These are phyloP conservation scores for Merluccius polli DNA, from an alignment of 2,797 vertebrate species.

Conservation along the genomic window DNA sequence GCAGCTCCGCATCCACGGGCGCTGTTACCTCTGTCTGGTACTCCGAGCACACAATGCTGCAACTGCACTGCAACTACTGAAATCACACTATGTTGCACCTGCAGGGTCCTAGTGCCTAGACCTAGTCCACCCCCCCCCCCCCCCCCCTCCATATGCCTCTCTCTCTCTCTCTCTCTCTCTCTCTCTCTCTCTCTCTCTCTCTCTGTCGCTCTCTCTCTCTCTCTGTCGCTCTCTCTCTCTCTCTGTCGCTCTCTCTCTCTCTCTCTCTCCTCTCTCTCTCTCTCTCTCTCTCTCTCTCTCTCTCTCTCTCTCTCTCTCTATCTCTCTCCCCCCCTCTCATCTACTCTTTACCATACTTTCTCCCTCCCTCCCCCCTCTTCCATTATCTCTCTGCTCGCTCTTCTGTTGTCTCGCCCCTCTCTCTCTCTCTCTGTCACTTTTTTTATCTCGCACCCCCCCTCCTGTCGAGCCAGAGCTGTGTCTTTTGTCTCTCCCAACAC, in stretches of 20 bases:
- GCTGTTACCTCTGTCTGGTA: neutral
- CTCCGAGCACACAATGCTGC: constrained; percentile 1
- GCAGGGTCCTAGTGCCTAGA: constrained; percentile 77
- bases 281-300: neutral
- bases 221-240: neutral
- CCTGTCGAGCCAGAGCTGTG: neutral
- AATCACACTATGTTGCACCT: constrained; percentile 52
- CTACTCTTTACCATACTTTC: neutral
- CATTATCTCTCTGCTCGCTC: neutral
- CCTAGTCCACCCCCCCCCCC: neutral
- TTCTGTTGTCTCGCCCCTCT: neutral
- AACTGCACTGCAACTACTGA: constrained; percentile 43
- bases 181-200: constrained; percentile 4
- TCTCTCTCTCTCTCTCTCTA: neutral
- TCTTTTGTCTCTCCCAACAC: neutral
- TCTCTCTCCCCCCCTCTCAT: neutral
- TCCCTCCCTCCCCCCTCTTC: neutral
- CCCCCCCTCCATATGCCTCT: neutral
- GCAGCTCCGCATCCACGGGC: constrained; percentile 39
- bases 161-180: neutral
- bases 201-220: constrained; percentile 3
- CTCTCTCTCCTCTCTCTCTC: constrained; percentile 4
- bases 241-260: neutral
- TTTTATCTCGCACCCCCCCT: neutral
- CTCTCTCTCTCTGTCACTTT: neutral